Conservation (phyloP, 2,797 vertebrate species). For the Aselliscus stoliczkanus region DNA sequence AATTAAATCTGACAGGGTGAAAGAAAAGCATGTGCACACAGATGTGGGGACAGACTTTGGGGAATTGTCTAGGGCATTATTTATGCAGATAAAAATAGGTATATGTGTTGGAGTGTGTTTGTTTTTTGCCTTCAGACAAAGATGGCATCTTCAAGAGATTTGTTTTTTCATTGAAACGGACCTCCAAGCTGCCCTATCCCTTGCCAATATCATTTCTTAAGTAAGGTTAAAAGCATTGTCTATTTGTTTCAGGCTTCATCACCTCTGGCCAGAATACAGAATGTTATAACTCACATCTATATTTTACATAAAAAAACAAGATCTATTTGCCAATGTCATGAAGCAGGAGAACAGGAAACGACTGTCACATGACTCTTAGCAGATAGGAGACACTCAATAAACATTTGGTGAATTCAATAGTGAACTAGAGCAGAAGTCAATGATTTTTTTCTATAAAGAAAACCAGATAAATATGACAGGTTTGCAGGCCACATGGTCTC, state of each 20-base stretch:
- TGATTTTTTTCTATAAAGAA: neutral
- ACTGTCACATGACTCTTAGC: neutral
- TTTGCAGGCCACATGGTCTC: neutral
- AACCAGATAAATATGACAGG: neutral
- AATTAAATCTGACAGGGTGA: slow-evolving; percentile 43
- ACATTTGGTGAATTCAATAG: neutral
- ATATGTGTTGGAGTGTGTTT: neutral
- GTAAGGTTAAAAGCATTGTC: neutral
- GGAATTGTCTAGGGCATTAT: neutral
- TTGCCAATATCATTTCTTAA: neutral
- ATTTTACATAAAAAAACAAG: slow-evolving; percentile 24
- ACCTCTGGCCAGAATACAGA: neutral
- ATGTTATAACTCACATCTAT: neutral
- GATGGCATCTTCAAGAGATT: neutral
- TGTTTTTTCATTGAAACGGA: slow-evolving; percentile 8
- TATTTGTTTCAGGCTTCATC: neutral
- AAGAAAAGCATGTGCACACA: neutral
- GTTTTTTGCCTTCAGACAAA: slow-evolving; percentile 12
- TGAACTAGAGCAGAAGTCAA: neutral
- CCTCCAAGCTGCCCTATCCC: neutral
- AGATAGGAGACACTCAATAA: neutral
- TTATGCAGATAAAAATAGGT: neutral
- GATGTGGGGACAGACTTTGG: neutral
- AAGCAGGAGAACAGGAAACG: neutral
- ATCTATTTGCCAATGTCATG: neutral